Base-by-base conservation (phyloP, 2,888 invertebrate genomes). In the Callyntrura guangdongensis region DNA sequence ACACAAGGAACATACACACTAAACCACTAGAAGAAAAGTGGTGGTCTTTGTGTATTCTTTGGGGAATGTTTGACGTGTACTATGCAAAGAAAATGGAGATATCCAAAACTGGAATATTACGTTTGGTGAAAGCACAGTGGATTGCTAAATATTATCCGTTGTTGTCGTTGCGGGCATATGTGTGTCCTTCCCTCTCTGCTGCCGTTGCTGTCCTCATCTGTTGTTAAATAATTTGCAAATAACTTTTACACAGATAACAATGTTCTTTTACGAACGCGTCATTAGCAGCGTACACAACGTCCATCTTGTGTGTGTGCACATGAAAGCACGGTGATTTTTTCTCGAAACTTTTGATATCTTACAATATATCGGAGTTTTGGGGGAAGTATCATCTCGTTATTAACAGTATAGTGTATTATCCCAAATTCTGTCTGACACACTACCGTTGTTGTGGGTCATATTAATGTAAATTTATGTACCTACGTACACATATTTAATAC, bases 51-150 rank as follows among this genome's bases (percentile, higher is more conserved):
- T 74, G 20, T 9, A 53, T 27, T 67, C 69, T 49, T 17, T 22
- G 0, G 53, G 53, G 27, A 53, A 77, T 17, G 49, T 49, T 77
- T 77, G 53, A 49, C 77, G 77, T 77, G 53, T 22, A 22, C 14
- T 77, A 77, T 53, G 53, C 12, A 72, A 67, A 67, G 36, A 74
- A 77, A 77, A 77, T 77, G 77, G 22, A 77, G 77, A 77, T 77
- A 25, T 12, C 2, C 4, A 77, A 77, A 77, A 77, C 49, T 77
- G 25, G 36, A 25, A 77, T 77, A 67, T 67, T 67, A 17, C 59
- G 12, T 36, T 11, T 72, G 47, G 17, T 72, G 72, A 77, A 77
- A 77, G 53, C 22, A 77, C 14, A 25, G 4, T 53, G 53, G 12
- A 36, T 77, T 36, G 27, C 69, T 25, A 14, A 69, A 5, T n/a